Evolutionary conservation across 2,113 vertebrate genomes (phyloP).

Genomic region (Melanocharis versteri): DNA sequence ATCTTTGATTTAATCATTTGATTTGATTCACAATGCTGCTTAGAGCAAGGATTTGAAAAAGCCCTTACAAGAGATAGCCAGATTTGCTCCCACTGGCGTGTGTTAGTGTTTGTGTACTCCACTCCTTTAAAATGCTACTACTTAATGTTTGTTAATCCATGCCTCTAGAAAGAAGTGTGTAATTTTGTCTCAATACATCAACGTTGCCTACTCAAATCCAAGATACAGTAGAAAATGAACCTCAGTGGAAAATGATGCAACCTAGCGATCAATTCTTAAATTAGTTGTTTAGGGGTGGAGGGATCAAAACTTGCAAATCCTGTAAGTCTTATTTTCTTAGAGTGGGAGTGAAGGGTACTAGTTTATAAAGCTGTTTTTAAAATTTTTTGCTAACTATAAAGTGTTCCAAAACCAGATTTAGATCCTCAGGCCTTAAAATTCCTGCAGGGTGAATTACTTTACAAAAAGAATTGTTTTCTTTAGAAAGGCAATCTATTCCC

Average conservation of each 20-base stretch:
- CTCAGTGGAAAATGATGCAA: background rate
- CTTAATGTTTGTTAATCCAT: background rate
- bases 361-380: background rate
- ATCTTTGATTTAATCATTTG: background rate
- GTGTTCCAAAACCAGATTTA: background rate
- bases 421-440: background rate
- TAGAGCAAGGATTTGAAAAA: background rate
- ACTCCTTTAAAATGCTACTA: background rate
- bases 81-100: background rate
- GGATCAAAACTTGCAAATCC: background rate
- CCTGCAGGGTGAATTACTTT: background rate
- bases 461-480: background rate
- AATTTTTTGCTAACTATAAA: background rate
- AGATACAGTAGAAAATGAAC: background rate
- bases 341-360: background rate
- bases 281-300: background rate
- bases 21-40: background rate
- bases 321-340: background rate
- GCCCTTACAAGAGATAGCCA: background rate
- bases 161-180: background rate
- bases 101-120: background rate
- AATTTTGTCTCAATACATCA: background rate
- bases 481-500: background rate
- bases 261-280: background rate
- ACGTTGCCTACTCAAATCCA: background rate